Conservation (phyloP, 2,797 vertebrate genomes). For the Rhinatrema bivittatum region DNA sequence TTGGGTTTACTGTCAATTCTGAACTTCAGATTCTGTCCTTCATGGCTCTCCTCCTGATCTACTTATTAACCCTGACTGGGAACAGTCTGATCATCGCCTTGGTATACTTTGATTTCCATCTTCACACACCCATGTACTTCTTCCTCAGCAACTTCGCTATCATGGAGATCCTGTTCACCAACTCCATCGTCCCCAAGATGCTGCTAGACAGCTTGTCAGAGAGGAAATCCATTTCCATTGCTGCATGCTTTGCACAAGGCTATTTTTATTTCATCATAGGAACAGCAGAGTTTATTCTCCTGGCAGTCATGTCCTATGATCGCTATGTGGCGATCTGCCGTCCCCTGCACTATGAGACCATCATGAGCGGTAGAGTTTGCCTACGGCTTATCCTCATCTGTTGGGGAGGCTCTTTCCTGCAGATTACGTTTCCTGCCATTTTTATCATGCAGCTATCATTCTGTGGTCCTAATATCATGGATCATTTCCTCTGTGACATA, state of each 20-base stretch:
- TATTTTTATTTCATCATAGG: too few relatives aligned
- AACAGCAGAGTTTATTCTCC: too few relatives aligned
- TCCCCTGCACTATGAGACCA: too few relatives aligned
- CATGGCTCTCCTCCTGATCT: constrained; percentile 25
- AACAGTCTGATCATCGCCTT: constrained; percentile 22
- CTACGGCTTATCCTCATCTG: constrained; percentile 8
- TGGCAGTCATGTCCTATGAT: too few relatives aligned
- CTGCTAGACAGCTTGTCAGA: constrained; percentile 16
- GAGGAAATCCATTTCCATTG: too few relatives aligned
- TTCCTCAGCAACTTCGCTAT: constrained; percentile 44
- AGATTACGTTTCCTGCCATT: constrained; percentile 18
- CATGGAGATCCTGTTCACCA: constrained; percentile 53
- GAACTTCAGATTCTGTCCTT: too few relatives aligned
- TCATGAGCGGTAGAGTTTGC: too few relatives aligned
- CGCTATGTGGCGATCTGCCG: too few relatives aligned
- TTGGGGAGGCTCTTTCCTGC: constrained; percentile 21
- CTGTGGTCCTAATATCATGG: too few relatives aligned
- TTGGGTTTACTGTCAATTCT: too few relatives aligned
- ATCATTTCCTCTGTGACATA: too few relatives aligned
- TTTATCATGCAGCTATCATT: constrained; percentile 10
- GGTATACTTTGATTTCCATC: constrained; percentile 13
- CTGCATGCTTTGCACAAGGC: too few relatives aligned
- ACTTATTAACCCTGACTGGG: constrained; percentile 21
- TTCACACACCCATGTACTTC: constrained; percentile 35
- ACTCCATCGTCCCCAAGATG: constrained; percentile 35